Conservation (phyloP, 2,888 invertebrate genomes). For the Stegana nigrithorax region DNA sequence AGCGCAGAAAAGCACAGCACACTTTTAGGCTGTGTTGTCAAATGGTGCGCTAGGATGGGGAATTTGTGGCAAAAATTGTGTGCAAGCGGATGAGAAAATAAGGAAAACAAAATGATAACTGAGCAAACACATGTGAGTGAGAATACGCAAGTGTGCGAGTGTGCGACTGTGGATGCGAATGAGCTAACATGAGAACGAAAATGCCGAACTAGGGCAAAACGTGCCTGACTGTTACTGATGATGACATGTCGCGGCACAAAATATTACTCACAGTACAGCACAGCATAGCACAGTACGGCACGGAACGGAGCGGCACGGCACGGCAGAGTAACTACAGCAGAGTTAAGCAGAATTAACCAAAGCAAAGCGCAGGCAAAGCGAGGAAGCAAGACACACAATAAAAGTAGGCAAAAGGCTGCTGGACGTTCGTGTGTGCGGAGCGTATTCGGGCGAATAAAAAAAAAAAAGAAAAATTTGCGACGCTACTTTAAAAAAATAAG, state of each 20-base stretch:
- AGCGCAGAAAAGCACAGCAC: neutral
- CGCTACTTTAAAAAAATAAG: neutral
- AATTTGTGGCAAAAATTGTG: neutral
- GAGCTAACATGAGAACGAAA: conserved; percentile 31
- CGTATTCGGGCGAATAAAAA: conserved; percentile 38
- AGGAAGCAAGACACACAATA: conserved; percentile 25
- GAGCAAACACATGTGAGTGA: too few relatives aligned
- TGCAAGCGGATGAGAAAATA: neutral
- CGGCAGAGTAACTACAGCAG: too few relatives aligned
- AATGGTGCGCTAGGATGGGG: neutral
- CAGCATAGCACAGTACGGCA: neutral
- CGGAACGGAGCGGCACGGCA: too few relatives aligned
- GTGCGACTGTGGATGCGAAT: neutral
- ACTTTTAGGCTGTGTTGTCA: neutral
- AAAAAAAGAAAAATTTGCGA: conserved; percentile 3
- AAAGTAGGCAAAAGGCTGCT: conserved; percentile 51
- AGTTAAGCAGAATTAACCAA: too few relatives aligned
- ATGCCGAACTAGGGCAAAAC: conserved; percentile 7
- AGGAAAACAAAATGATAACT: neutral
- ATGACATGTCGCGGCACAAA: conserved; percentile 1
- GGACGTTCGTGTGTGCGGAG: conserved; percentile 61
- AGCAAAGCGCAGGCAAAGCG: conserved; percentile 2
- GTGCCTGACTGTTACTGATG: neutral
- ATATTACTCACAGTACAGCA: neutral
- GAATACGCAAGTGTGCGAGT: neutral